phyloP scores from a whole-genome alignment of 1,140 invertebrate species.

The Bombus difficillimus region DNA sequence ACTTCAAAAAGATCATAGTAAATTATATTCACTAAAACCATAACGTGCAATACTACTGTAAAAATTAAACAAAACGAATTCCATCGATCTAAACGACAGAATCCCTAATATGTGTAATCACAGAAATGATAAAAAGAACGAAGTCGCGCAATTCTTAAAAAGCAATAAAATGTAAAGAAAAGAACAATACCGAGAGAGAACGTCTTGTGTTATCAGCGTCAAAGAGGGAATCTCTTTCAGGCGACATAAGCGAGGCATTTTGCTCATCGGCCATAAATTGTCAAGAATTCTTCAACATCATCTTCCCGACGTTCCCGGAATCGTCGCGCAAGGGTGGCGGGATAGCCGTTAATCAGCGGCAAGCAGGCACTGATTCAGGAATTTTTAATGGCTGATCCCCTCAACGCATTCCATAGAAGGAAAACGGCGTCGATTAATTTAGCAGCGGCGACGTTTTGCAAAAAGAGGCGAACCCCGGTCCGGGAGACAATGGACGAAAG shows the following conservation, averaged over 20 bases:
- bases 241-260: slow-evolving; percentile 16
- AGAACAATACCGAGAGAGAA: not conserved
- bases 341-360: slow-evolving; percentile 67
- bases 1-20: no score
- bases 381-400: slow-evolving; percentile 69
- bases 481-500: slow-evolving; percentile 64
- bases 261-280: slow-evolving; percentile 55
- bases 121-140: not conserved
- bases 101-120: not conserved
- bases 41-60: no score
- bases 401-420: slow-evolving; percentile 21
- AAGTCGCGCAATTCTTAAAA: not conserved
- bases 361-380: slow-evolving; percentile 67
- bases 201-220: not conserved
- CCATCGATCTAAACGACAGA: no score
- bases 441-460: slow-evolving; percentile 58
- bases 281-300: slow-evolving; percentile 37
- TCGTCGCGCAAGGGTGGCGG: not conserved
- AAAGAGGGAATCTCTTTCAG: slow-evolving; percentile 13
- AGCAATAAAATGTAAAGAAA: not conserved
- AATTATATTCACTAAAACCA: no score
- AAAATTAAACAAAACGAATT: no score
- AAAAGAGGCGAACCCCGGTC: slow-evolving; percentile 42
- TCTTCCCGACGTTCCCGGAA: slow-evolving; percentile 9
- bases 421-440: slow-evolving; percentile 70